phyloP scores from a whole-genome alignment of 1,140 invertebrate species.

The Bombus impatiens region DNA sequence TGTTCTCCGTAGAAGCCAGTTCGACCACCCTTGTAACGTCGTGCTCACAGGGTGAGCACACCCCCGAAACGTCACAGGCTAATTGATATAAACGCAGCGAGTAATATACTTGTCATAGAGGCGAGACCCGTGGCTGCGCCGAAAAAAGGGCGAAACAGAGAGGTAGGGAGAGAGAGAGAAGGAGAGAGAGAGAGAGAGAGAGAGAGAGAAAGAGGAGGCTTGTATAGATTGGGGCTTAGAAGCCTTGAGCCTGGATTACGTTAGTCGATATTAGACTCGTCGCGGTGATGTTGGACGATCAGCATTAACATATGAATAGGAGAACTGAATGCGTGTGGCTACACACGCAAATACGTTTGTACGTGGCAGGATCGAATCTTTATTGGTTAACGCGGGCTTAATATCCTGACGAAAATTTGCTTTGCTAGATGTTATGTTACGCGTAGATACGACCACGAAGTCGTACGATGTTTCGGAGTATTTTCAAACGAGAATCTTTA shows the following conservation, averaged over 20 bases:
- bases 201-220: conserved; percentile 27
- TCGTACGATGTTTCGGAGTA: too few species aligned
- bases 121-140: conserved; percentile 59
- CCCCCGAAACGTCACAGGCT: conserved; percentile 77
- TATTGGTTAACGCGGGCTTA: conserved; percentile 27
- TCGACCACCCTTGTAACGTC: conserved; percentile 66
- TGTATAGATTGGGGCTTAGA: conserved; percentile 58
- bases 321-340: background rate
- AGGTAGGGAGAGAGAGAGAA: too few species aligned
- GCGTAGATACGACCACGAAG: background rate
- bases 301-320: conserved; percentile 76
- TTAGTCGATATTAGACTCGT: conserved; percentile 74
- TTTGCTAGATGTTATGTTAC: background rate
- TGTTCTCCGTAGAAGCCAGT: conserved; percentile 55
- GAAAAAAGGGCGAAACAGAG: conserved; percentile 34
- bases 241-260: conserved; percentile 74
- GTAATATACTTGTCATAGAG: conserved; percentile 81
- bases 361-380: conserved; percentile 43
- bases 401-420: background rate
- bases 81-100: conserved; percentile 80
- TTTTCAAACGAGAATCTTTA: background rate
- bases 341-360: conserved; percentile 18
- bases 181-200: conserved; percentile 27
- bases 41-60: conserved; percentile 65
- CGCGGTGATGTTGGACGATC: conserved; percentile 69